Evolutionary conservation across 2,888 invertebrate species (phyloP).

Genomic region (Eupeodes latifasciatus): DNA sequence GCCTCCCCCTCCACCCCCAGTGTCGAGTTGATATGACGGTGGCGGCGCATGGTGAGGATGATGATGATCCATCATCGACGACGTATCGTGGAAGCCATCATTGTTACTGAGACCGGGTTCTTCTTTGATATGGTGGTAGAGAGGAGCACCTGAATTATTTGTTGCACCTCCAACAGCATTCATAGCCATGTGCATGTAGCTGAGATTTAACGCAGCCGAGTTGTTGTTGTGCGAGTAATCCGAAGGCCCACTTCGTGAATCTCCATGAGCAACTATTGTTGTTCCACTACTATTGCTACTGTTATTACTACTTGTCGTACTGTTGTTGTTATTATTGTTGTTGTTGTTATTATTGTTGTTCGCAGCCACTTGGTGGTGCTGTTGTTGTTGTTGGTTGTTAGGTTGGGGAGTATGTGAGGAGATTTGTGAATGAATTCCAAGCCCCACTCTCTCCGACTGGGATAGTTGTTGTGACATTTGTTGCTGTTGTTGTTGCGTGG

Average conservation of each 20-base stretch:
- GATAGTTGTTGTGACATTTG: constrained; percentile 68
- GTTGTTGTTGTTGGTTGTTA: constrained; percentile 62
- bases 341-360: constrained; percentile 66
- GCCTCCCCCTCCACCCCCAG: constrained; percentile 79
- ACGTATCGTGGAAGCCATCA: constrained; percentile 77
- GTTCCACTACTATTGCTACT: constrained; percentile 77
- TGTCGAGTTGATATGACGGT: constrained; percentile 78
- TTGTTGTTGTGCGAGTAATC: constrained; percentile 81
- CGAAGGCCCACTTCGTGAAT: constrained; percentile 71
- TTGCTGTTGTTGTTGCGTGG: constrained; percentile 62
- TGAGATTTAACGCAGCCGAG: constrained; percentile 80
- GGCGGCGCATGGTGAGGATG: constrained; percentile 78
- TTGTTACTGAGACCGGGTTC: constrained; percentile 80
- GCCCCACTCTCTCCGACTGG: constrained; percentile 63
- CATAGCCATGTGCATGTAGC: constrained; percentile 83
- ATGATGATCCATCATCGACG: constrained; percentile 78
- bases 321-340: constrained; percentile 73
- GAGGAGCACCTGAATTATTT: constrained; percentile 61
- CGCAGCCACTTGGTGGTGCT: constrained; percentile 57
- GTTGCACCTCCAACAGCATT: constrained; percentile 47
- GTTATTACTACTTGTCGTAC: constrained; percentile 73
- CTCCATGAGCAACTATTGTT: constrained; percentile 66
- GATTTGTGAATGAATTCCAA: constrained; percentile 67
- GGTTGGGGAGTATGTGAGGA: constrained; percentile 59
- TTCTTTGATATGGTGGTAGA: constrained; percentile 83